Evolutionary conservation across 1,140 invertebrate genomes (phyloP).

Genomic region (Drosophila insularis): DNA sequence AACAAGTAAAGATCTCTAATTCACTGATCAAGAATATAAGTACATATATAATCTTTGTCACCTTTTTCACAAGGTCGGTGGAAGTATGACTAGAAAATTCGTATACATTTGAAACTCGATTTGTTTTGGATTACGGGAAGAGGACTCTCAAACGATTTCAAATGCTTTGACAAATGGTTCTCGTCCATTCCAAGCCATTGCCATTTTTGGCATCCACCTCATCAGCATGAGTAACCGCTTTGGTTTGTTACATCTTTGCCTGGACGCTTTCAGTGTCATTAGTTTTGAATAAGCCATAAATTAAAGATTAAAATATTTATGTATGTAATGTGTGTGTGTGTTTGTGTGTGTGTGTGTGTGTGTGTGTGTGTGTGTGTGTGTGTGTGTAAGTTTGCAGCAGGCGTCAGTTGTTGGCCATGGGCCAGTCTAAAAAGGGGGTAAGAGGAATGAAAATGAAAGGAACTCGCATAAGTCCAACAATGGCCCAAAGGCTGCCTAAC

Average conservation of each 20-base stretch:
- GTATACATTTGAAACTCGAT: not conserved
- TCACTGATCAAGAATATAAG: no score
- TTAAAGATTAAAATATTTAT: slow-evolving; percentile 75
- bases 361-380: not conserved
- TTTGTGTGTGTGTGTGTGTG: slow-evolving; percentile 32
- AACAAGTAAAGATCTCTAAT: no score
- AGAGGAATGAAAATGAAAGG: slow-evolving; percentile 60
- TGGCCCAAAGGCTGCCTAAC: slow-evolving; percentile 68
- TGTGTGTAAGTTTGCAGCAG: slow-evolving; percentile 36
- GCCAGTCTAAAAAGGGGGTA: not conserved
- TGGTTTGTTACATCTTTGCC: slow-evolving; percentile 29
- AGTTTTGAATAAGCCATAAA: slow-evolving; percentile 80
- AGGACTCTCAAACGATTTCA: not conserved
- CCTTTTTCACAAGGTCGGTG: no score
- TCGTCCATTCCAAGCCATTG: not conserved
- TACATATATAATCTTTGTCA: no score
- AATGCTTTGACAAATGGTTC: not conserved
- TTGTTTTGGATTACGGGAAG: no score
- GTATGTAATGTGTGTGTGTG: not conserved
- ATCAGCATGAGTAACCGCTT: not conserved
- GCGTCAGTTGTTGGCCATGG: not conserved
- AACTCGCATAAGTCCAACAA: slow-evolving; percentile 68
- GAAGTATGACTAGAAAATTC: not conserved
- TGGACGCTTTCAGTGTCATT: slow-evolving; percentile 74
- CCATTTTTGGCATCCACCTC: not conserved